Evolutionary conservation across 2,888 invertebrate genomes (phyloP), one percentile per base, ranked within the genome.

Genomic region (Gnatocerus cornutus): DNA sequence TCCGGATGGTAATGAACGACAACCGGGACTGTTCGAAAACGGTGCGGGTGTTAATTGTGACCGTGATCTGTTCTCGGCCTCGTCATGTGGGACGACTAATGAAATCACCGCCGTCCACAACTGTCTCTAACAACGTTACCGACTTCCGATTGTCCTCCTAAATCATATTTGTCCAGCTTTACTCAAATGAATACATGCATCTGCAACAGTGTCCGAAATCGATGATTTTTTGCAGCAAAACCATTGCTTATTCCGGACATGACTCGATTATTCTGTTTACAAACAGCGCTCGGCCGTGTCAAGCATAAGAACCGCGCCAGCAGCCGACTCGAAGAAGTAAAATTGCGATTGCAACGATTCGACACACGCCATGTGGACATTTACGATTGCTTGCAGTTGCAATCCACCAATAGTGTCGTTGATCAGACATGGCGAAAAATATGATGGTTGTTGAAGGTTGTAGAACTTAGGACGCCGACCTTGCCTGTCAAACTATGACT

Each of bases 211-310:
- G 46, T 9, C 59, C 46, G 41, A 43, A 56, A 27, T 10, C 41
- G 37, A 50, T 50, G 61, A 50, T 50, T 59, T 62, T 53, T 66
- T 55, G 67, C 62, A 52, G 73, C 69, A 68, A 72, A 68, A 69
- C 74, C 68, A 82, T 82, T 81, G 80, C 74, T 79, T 81, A 84
- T 84, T 83, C 83, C 72, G 75, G 76, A 80, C 83, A 81, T 82
- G 82, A 78, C 78, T 81, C 79, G 81, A 82, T 81, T 83, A 81
- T 82, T 80, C 82, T 83, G 83, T 83, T 84, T 84, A 84, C 83
- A 83, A 84, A 83, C 82, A 80, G 78, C 76, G 79, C 77, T 73
- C 77, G 76, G 77, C 77, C 81, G 83, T 83, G 83, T 77, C 75
- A 71, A 73, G 83, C 81, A 83, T 83, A 78, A 80, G 77, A 80